Conservation (phyloP, 2,797 vertebrate genomes). For the Perodicticus potto region DNA sequence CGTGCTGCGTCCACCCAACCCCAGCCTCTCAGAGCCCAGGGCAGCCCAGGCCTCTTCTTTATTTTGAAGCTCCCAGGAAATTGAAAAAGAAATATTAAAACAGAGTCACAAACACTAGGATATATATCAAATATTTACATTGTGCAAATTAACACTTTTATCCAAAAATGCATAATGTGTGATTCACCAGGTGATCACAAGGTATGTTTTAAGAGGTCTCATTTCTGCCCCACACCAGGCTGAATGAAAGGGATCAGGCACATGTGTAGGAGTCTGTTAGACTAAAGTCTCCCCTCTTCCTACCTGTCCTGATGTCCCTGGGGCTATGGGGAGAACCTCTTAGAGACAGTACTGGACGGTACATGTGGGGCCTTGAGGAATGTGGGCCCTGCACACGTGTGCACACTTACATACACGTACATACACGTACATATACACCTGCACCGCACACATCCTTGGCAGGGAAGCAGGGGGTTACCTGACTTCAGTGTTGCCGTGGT, state of each 20-base stretch:
- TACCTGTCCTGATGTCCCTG: neutral
- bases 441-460: neutral
- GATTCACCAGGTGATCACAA: neutral
- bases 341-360: neutral
- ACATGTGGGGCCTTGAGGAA: neutral
- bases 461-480: neutral
- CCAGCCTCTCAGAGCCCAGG: neutral
- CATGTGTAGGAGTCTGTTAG: neutral
- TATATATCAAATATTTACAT: neutral
- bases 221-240: neutral
- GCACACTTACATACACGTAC: no score
- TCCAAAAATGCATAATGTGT: neutral
- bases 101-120: neutral
- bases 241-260: neutral
- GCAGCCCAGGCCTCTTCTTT: neutral
- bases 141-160: neutral
- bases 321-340: neutral
- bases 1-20: accelerated
- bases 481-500: no score
- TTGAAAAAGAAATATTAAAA: neutral
- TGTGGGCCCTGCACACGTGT: neutral
- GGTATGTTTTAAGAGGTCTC: neutral
- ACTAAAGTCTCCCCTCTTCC: neutral
- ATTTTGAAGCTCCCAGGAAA: neutral
- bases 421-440: no score